A percentile compares a stretch with the other conserved stretches of the same genome.
phyloP scores from a whole-genome alignment of 2,113 vertebrate genomes.

The Nycticebus coucang region DNA sequence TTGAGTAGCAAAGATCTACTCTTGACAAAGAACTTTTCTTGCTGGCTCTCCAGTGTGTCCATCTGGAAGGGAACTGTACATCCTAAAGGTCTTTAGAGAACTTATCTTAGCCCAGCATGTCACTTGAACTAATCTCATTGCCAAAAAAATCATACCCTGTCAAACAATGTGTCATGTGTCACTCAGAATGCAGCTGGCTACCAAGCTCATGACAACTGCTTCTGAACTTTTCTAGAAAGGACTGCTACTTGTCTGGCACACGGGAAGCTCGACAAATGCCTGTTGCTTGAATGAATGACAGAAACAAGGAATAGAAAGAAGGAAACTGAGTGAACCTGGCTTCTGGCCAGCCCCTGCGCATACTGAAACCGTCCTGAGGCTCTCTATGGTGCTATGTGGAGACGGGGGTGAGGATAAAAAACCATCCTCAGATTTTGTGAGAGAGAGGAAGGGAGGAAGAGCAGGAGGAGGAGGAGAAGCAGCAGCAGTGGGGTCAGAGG shows the following conservation, averaged over 20 bases:
- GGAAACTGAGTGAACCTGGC: background rate
- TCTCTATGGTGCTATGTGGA: background rate
- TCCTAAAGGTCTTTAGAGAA: background rate
- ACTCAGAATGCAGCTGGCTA: background rate
- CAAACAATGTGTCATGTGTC: background rate
- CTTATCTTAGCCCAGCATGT: background rate
- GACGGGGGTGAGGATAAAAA: background rate
- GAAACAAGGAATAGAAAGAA: background rate
- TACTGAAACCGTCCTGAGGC: background rate
- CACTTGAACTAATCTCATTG: background rate
- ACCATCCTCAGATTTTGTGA: background rate
- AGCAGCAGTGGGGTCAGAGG: background rate
- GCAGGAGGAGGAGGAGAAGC: background rate
- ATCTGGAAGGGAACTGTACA: background rate
- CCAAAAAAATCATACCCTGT: background rate
- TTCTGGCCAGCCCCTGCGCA: background rate
- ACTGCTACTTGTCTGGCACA: background rate
- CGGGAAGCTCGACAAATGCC: background rate
- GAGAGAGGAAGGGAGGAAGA: fast-evolving
- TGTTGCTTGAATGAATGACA: background rate
- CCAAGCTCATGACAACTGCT: background rate
- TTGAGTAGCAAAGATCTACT: background rate
- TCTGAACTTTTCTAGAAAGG: background rate
- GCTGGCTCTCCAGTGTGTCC: background rate
- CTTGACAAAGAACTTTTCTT: background rate